These are phyloP conservation scores for Fopius arisanus DNA, from an alignment of 1,140 invertebrate species.

Conservation along the genomic window DNA sequence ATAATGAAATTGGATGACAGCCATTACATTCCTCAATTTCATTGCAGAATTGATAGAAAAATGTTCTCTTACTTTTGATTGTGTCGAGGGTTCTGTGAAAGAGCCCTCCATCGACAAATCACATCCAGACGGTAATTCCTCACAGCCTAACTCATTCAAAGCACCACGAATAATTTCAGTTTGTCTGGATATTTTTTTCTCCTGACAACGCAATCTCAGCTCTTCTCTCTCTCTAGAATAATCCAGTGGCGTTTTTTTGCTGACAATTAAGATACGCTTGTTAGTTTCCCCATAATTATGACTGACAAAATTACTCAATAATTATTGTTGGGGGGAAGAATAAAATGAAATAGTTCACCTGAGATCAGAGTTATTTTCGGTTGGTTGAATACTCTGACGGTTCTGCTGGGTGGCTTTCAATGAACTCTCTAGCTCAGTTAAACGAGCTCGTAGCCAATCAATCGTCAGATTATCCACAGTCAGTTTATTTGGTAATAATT, in stretches of 20 bases:
- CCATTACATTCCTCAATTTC: neutral
- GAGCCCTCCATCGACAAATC: slow-evolving; percentile 73
- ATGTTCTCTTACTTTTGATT: slow-evolving; percentile 47
- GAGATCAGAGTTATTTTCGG: slow-evolving; percentile 55
- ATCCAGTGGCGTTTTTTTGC: slow-evolving; percentile 44
- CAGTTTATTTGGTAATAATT: slow-evolving; percentile 81
- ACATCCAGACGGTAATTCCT: slow-evolving; percentile 85
- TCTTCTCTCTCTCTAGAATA: slow-evolving; percentile 66
- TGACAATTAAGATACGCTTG: neutral
- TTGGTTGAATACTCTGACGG: slow-evolving; percentile 51
- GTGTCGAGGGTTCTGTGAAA: slow-evolving; percentile 54
- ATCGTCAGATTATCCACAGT: slow-evolving; percentile 92
- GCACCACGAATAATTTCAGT: slow-evolving; percentile 82
- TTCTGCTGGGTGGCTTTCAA: slow-evolving; percentile 57
- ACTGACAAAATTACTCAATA: neutral
- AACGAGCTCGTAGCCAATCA: slow-evolving; percentile 81
- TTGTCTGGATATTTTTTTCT: slow-evolving; percentile 81
- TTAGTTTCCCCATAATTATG: neutral
- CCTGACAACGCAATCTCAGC: slow-evolving; percentile 75
- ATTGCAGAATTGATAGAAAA: neutral
- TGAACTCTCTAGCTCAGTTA: slow-evolving; percentile 77
- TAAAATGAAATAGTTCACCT: slow-evolving; percentile 41
- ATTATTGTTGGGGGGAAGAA: neutral
- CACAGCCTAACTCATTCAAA: slow-evolving; percentile 84
- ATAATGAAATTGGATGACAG: neutral